phyloP scores from a whole-genome alignment of 1,140 invertebrate genomes.

The Whitmania pigra region DNA sequence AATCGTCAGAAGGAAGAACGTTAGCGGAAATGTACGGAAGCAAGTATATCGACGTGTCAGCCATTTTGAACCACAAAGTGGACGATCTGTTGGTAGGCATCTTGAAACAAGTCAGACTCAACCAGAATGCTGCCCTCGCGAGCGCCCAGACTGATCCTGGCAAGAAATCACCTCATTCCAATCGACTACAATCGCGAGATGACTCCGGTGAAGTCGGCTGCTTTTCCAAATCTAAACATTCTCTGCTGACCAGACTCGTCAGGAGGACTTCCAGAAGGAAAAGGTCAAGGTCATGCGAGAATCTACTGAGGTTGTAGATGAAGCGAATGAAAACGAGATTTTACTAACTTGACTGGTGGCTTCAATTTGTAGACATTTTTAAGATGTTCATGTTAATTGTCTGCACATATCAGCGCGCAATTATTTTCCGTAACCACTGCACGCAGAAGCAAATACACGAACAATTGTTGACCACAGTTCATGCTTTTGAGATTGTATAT shows the following conservation, averaged over 20 bases:
- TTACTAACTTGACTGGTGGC: too few species aligned
- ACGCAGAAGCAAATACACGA: too few species aligned
- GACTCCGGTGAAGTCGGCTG: conserved; percentile 10
- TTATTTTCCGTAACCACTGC: too few species aligned
- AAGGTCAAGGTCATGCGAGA: conserved; percentile 15
- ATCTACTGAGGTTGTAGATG: conserved; percentile 12
- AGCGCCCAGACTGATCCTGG: neutral
- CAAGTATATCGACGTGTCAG: conserved; percentile 26
- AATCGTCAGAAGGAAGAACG: conserved; percentile 19
- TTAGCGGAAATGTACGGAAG: conserved; percentile 18
- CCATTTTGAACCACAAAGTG: conserved; percentile 24
- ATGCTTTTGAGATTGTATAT: too few species aligned
- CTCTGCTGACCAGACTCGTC: conserved; percentile 14
- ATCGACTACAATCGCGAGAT: neutral
- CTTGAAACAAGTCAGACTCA: conserved; percentile 25
- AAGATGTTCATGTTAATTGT: too few species aligned
- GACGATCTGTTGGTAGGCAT: conserved; percentile 24
- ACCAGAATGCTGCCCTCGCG: conserved; percentile 7
- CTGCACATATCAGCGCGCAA: too few species aligned
- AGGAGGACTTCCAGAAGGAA: conserved; percentile 12
- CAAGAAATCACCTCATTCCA: neutral
- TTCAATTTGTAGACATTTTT: too few species aligned
- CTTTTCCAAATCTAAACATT: conserved; percentile 10
- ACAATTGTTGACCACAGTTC: too few species aligned
- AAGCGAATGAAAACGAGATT: neutral